Conservation (phyloP, 1,140 invertebrate species). For the Bilobella aurantiaca region DNA sequence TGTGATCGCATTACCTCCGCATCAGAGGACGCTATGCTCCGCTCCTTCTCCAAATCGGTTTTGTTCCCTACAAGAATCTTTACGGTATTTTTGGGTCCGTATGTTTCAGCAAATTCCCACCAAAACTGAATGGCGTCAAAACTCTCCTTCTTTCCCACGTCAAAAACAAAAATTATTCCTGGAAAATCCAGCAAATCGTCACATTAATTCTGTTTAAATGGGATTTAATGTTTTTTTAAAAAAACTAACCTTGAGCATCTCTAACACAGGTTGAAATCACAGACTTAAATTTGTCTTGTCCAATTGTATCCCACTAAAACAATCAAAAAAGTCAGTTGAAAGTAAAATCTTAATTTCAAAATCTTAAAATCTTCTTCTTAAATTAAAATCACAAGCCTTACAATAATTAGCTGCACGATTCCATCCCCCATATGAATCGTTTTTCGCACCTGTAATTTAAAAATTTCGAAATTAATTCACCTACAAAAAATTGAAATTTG, state of each 20-base stretch:
- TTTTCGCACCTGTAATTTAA: constrained; percentile 17
- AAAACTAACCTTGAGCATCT: constrained; percentile 77
- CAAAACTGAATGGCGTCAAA: constrained; percentile 80
- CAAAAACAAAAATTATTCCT: constrained; percentile 68
- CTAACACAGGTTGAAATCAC: constrained; percentile 72
- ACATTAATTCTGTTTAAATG: background rate
- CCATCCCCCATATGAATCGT: constrained; percentile 21
- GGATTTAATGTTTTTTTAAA: background rate
- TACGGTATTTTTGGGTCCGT: constrained; percentile 75
- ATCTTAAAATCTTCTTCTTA: background rate
- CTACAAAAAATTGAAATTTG: background rate
- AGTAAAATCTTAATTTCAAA: constrained; percentile 4
- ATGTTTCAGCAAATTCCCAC: constrained; percentile 75
- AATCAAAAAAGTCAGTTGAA: too few species aligned
- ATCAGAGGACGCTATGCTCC: background rate
- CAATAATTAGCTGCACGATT: constrained; percentile 22
- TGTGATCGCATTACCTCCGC: constrained; percentile 20
- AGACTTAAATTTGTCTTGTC: constrained; percentile 85
- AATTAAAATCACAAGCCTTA: constrained; percentile 1
- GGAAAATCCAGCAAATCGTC: constrained; percentile 66
- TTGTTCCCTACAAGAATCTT: constrained; percentile 74
- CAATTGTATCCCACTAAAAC: constrained; percentile 26
- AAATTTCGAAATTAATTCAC: background rate
- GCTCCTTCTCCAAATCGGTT: constrained; percentile 37
- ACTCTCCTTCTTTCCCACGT: constrained; percentile 79